Evolutionary conservation across 2,113 vertebrate species (phyloP).

Genomic region (Podarcis muralis): DNA sequence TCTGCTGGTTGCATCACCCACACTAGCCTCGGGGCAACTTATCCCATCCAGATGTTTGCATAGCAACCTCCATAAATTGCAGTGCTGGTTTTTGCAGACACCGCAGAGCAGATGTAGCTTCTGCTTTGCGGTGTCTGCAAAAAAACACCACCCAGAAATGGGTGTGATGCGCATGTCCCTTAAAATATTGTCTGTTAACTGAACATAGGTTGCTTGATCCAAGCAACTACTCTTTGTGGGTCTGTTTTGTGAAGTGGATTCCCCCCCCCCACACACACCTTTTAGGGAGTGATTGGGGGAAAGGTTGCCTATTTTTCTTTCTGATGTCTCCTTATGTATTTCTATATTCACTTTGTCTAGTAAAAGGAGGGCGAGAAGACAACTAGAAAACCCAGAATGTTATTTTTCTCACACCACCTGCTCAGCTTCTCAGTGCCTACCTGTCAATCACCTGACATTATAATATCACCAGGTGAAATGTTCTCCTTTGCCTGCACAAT

Average conservation of each 20-base stretch:
- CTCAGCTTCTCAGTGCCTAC: constrained; percentile 8
- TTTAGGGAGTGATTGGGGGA: neutral
- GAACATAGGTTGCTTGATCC: neutral
- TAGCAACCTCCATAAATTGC: constrained; percentile 10
- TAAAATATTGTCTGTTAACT: neutral
- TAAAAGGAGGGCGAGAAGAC: neutral
- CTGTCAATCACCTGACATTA: no score
- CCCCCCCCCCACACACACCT: no score
- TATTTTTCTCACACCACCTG: constrained; percentile 19
- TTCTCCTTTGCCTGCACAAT: no score
- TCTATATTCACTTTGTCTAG: neutral
- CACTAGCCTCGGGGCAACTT: neutral
- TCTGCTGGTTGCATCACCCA: neutral
- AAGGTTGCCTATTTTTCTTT: neutral
- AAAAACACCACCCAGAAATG: neutral
- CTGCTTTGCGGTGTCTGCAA: neutral
- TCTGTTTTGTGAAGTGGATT: neutral
- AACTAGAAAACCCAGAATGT: constrained; percentile 15
- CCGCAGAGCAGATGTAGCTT: rapidly evolving
- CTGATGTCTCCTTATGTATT: neutral
- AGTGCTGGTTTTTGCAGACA: neutral
- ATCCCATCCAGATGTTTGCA: neutral
- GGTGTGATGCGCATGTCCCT: neutral
- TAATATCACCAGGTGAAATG: no score
- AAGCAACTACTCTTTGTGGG: neutral